phyloP scores from a whole-genome alignment of 30 jellyfish, hydroid and myxozoan genomes.

The Mastigias papua region DNA sequence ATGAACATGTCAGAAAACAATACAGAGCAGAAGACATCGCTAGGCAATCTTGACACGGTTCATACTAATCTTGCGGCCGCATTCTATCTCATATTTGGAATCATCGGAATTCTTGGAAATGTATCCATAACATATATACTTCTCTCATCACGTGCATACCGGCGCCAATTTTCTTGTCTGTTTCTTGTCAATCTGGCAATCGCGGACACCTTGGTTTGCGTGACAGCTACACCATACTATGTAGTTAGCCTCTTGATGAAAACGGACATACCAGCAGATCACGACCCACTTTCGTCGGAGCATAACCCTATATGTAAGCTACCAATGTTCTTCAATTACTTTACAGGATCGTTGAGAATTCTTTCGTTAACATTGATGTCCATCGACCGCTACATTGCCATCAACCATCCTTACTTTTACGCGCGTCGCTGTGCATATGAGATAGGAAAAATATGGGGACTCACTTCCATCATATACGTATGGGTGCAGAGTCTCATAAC shows the following conservation, averaged over 20 bases:
- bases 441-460: not conserved
- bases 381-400: conserved; percentile 31
- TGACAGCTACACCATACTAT: conserved; percentile 26
- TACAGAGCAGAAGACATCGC: not conserved
- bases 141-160: conserved; percentile 27
- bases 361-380: conserved; percentile 53
- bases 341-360: conserved; percentile 30
- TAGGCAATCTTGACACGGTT: not conserved
- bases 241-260: conserved; percentile 7
- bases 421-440: conserved; percentile 34
- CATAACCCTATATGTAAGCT: conserved; percentile 36
- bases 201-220: conserved; percentile 41
- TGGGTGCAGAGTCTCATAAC: conserved; percentile 15
- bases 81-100: conserved; percentile 15
- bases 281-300: conserved; percentile 1
- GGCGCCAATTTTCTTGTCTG: conserved; percentile 32
- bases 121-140: not conserved
- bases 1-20: not conserved
- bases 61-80: not conserved
- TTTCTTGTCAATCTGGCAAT: conserved; percentile 33
- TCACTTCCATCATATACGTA: not conserved
- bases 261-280: not conserved
- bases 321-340: conserved; percentile 36
- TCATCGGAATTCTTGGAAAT: conserved; percentile 28
- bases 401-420: conserved; percentile 49